Conservation (phyloP, 2,113 vertebrate species). For the Sceloporus tristichus region DNA sequence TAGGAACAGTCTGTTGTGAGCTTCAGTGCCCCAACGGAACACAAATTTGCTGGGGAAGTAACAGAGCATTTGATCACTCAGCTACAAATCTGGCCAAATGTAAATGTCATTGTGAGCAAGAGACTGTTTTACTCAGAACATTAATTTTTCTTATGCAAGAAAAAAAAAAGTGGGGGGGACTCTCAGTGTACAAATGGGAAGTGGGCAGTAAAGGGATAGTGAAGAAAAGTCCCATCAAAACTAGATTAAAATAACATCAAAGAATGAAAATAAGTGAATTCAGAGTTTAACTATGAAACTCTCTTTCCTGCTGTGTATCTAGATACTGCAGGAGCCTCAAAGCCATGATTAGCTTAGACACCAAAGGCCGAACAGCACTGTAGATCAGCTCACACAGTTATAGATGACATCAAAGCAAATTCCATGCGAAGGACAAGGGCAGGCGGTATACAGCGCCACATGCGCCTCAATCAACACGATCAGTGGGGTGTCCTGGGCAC, state of each 20-base stretch:
- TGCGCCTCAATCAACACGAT: constrained; percentile 14
- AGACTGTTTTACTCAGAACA: constrained; percentile 7
- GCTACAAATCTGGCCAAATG: not conserved
- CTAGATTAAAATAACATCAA: constrained; percentile 74
- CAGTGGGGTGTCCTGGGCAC: not conserved
- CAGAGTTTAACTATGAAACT: constrained; percentile 66
- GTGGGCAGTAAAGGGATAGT: not conserved
- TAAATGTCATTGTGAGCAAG: constrained; percentile 14
- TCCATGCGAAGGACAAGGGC: constrained; percentile 12
- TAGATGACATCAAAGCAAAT: constrained; percentile 64
- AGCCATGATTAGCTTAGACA: constrained; percentile 68
- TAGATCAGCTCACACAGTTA: constrained; percentile 66
- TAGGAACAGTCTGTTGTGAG: not conserved
- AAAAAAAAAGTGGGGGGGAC: not conserved
- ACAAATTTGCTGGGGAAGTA: not conserved
- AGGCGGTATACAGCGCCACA: not conserved
- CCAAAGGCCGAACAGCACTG: constrained; percentile 67
- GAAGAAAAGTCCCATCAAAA: constrained; percentile 58
- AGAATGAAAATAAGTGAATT: constrained; percentile 66
- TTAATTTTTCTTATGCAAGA: constrained; percentile 53
- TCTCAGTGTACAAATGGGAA: not conserved
- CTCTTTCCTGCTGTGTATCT: constrained; percentile 67
- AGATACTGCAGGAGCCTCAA: constrained; percentile 63
- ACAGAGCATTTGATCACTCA: not conserved
- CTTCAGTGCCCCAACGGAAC: too few species aligned